A percentile compares a stretch with the other conserved stretches of the same genome.
phyloP scores from a whole-genome alignment of 2,888 invertebrate genomes.

The Eupithecia abbreviata region DNA sequence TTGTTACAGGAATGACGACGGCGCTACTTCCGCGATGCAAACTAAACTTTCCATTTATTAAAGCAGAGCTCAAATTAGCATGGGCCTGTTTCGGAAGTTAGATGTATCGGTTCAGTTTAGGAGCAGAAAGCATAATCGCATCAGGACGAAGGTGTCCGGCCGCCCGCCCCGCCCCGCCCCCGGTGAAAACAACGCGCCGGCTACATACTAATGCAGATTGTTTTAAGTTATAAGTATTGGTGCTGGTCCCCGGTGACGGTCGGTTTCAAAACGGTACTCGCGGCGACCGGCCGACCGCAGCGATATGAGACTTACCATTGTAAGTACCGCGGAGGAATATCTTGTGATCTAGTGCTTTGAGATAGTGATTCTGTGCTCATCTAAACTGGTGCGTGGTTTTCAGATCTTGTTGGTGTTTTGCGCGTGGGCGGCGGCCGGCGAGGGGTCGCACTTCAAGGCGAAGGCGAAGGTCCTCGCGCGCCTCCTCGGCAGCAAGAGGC shows the following conservation, averaged over 20 bases:
- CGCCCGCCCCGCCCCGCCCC: conserved; percentile 44
- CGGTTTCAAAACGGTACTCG: conserved; percentile 64
- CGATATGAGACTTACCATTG: conserved; percentile 67
- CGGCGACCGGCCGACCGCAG: conserved; percentile 67
- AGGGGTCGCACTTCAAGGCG: conserved; percentile 65
- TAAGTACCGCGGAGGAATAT: conserved; percentile 60
- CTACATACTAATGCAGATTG: conserved; percentile 71
- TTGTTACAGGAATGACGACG: conserved; percentile 78
- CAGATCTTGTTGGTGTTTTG: conserved; percentile 73
- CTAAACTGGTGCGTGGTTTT: conserved; percentile 66
- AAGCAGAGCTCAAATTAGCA: conserved; percentile 49
- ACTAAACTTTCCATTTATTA: conserved; percentile 45
- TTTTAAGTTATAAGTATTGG: conserved; percentile 80
- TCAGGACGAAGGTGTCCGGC: conserved; percentile 72
- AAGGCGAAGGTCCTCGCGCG: conserved; percentile 66
- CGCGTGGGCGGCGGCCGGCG: conserved; percentile 60
- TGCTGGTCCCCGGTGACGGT: conserved; percentile 58
- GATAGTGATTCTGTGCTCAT: conserved; percentile 34
- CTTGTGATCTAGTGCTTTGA: conserved; percentile 47
- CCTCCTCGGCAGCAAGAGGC: conserved; percentile 67
- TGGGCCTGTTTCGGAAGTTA: conserved; percentile 47
- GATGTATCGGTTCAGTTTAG: conserved; percentile 57
- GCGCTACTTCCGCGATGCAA: conserved; percentile 40
- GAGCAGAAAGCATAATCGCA: conserved; percentile 70
- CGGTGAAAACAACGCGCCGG: conserved; percentile 71